Base-by-base conservation (phyloP, 2,888 invertebrate species). In the Apamea anceps region DNA sequence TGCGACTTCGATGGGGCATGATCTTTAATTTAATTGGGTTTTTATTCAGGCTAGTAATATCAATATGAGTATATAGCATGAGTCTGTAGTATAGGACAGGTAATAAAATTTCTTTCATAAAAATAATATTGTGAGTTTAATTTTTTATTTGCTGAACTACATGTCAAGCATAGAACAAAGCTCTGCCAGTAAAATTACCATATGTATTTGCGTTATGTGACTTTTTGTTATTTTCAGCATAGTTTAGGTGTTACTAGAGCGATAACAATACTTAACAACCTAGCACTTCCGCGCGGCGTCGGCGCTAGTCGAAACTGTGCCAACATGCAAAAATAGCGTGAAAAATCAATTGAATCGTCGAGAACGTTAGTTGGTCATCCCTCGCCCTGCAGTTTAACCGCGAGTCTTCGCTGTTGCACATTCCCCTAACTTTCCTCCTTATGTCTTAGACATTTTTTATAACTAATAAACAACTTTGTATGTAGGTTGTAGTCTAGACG, bases 281-380 rank as follows among this genome's bases (percentile, higher is more conserved):
- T 77, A 80, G 74, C 77, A 88, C 82, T 80, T 86, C 84, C 83
- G 73, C 67, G 68, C 73, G 80, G 65, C 80, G 77, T 86, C 77
- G 88, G 87, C 85, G 84, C 86, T 81, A 85, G 87, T 85, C 88
- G 90, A 93, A 94, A 91, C 93, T 92, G 94, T 94, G 95, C 93
- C 95, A 94, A 93, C 93, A 94, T 94, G 91, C 95, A 94, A 95
- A 96, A 96, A 96, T 96, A 96, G 94, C 93, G 87, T 90, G 92
- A 90, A 95, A 96, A 96, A 96, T 96, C 96, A 96, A 96, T 96
- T 94, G 93, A 91, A 91, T 89, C 89, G 93, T 88, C 92, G 91
- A 91, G 92, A 91, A 91, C 92, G 91, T 91, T 91, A 92, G 91
- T 91, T 91, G 90, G 91, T 91, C 91, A 92, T 90, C 90, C 90